Evolutionary conservation across 1,140 invertebrate genomes (phyloP), one percentile per base, ranked within the genome.

Genomic region (Drosophila dunni): DNA sequence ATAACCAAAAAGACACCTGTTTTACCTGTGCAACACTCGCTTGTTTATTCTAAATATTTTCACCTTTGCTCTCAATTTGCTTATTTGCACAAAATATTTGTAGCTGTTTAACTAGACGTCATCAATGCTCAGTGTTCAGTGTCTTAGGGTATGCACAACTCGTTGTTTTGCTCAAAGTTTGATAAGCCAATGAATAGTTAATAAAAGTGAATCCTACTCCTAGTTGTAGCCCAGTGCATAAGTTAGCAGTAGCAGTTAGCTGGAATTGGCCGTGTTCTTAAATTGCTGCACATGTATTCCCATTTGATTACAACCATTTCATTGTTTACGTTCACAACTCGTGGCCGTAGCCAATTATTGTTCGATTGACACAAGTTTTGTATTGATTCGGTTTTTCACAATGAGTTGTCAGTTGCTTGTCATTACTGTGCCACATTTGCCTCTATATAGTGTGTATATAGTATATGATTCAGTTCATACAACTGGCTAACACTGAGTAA

Each of bases 341-440:
- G 10, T 46, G 17, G 44, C 40, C 5, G 48, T 36, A 58, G n/a
- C 63, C 60, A 75, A 68, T 74, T 69, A 58, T 80, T 83, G 84
- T 81, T 78, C 65, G 71, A 73, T 73, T 78, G 84, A 75, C 84
- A 88, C 80, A 84, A 78, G 78, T 75, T 80, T 63, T 20, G 44
- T 80, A 89, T 88, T 75, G 84, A 88, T 85, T 85, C 56, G 78
- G 44, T 71, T 65, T 29, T 78, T 69, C 58, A 64, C 75, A 71
- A 69, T 81, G 72, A 60, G 46, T 33, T 48, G 24, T 29, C 24
- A 15, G 13, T 46, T 7, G 13, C 10, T 50, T 62, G 38, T 54
- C 50, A 34, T 33, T 51, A 33, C 15, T 44, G 65, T 44, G 50
- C 40, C 34, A 51, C 38, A 29, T 51, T 51, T 74, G 65, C 36